phyloP scores from a whole-genome alignment of 2,113 vertebrate genomes.

The Cavia aperea region DNA sequence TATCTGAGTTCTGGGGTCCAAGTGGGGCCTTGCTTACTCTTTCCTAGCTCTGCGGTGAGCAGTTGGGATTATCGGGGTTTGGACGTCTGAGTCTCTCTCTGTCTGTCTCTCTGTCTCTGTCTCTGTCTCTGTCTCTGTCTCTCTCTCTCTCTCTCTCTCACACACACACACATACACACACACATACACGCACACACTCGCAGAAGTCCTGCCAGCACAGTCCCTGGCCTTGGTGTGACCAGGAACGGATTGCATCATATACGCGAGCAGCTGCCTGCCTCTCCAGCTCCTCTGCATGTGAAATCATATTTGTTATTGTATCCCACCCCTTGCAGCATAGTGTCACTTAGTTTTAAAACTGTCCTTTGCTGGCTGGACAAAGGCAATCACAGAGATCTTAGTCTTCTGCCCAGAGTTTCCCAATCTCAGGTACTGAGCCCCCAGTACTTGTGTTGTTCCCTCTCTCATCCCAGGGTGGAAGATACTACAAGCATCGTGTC shows the following conservation, averaged over 20 bases:
- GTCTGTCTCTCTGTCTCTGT: not conserved
- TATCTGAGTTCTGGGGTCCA: not conserved
- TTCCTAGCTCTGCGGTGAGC: not conserved
- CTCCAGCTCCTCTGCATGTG: not conserved
- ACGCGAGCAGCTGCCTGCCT: not conserved
- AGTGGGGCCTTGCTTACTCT: not conserved
- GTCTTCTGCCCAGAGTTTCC: not conserved
- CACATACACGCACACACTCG: not conserved
- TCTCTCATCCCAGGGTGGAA: not conserved
- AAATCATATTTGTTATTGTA: constrained; percentile 22
- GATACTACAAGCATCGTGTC: not conserved
- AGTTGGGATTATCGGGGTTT: not conserved
- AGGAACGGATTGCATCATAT: not conserved
- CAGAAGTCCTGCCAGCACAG: not conserved
- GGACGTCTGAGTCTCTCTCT: not conserved
- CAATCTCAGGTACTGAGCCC: not conserved
- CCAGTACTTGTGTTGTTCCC: not conserved
- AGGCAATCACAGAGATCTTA: not conserved
- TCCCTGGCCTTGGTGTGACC: not conserved
- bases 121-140: not conserved
- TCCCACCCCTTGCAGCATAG: not conserved
- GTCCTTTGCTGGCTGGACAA: not conserved
- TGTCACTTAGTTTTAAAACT: constrained; percentile 34
- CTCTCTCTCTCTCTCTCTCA: not conserved
- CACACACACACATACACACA: not conserved